Conservation (phyloP, 2,113 vertebrate species). For the Lepisosteus osseus region DNA sequence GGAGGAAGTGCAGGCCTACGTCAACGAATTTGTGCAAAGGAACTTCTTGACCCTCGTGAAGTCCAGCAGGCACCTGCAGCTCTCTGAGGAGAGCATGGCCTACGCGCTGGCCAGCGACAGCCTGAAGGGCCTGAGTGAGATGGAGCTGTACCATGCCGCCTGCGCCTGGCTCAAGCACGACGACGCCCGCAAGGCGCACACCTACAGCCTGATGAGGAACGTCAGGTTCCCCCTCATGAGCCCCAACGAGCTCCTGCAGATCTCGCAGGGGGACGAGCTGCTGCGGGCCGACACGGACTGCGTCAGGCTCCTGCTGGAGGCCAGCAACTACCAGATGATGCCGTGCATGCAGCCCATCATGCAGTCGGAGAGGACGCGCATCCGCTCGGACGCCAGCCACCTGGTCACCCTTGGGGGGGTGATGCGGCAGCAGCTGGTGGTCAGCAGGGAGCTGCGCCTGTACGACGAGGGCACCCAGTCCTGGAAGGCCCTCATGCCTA, state of each 20-base stretch:
- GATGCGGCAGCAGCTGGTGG: slow-evolving; percentile 75
- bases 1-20: slow-evolving; percentile 58
- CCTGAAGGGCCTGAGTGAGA: slow-evolving; percentile 60
- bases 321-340: slow-evolving; percentile 80
- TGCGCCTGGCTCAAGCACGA: slow-evolving; percentile 62
- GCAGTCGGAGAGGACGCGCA: slow-evolving; percentile 69
- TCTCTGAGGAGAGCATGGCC: slow-evolving; percentile 56
- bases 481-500: slow-evolving; percentile 68
- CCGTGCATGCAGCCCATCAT: slow-evolving; percentile 70
- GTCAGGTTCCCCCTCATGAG: slow-evolving; percentile 74
- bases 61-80: slow-evolving; percentile 49
- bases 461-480: slow-evolving; percentile 53
- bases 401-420: slow-evolving; percentile 71
- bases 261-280: slow-evolving; percentile 67
- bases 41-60: slow-evolving; percentile 59
- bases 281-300: slow-evolving; percentile 67
- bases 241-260: slow-evolving; percentile 67
- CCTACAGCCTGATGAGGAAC: slow-evolving; percentile 62
- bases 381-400: slow-evolving; percentile 65
- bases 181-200: slow-evolving; percentile 35
- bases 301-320: slow-evolving; percentile 74
- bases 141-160: slow-evolving; percentile 67
- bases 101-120: slow-evolving; percentile 59
- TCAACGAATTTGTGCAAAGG: slow-evolving; percentile 64
- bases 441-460: slow-evolving; percentile 69